These are phyloP conservation scores for Phoronis australis DNA, from an alignment of 2,888 invertebrate species.

Conservation along the genomic window DNA sequence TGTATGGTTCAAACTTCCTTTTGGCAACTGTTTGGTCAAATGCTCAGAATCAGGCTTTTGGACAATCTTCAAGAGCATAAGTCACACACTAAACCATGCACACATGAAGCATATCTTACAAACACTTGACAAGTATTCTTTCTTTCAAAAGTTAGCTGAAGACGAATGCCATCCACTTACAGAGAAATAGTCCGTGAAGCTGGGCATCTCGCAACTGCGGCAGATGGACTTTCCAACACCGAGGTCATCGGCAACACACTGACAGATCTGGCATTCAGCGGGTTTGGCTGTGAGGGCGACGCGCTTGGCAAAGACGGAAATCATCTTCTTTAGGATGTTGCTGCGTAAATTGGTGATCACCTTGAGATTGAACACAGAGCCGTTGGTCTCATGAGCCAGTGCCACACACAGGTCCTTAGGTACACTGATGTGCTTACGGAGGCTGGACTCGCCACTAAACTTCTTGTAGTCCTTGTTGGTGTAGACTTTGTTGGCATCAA, in stretches of 20 bases:
- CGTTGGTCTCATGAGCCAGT: conserved; percentile 64
- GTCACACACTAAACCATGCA: too few relatives aligned
- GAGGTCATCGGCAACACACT: conserved; percentile 50
- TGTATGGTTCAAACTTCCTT: too few relatives aligned
- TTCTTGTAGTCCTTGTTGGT: conserved; percentile 68
- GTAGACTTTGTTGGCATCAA: conserved; percentile 69
- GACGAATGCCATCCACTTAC: too few relatives aligned
- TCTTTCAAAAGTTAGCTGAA: too few relatives aligned
- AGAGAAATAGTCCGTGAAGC: too few relatives aligned
- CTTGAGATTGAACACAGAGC: conserved; percentile 63
- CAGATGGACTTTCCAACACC: conserved; percentile 52
- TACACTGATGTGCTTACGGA: conserved; percentile 55
- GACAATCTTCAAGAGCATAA: too few relatives aligned
- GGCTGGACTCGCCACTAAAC: conserved; percentile 68
- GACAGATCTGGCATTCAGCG: conserved; percentile 53
- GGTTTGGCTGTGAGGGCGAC: conserved; percentile 41
- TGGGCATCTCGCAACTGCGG: conserved; percentile 22
- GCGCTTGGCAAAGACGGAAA: conserved; percentile 46
- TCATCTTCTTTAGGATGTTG: conserved; percentile 39
- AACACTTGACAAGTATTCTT: too few relatives aligned
- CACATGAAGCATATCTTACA: too few relatives aligned
- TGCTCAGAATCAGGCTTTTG: too few relatives aligned
- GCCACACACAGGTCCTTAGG: conserved; percentile 59
- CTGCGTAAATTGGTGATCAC: conserved; percentile 20
- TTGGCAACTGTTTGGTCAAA: too few relatives aligned